A percentile compares a stretch with the other conserved stretches of the same genome.
phyloP scores from a whole-genome alignment of 2,888 invertebrate species.

The Lycia hirtaria region DNA sequence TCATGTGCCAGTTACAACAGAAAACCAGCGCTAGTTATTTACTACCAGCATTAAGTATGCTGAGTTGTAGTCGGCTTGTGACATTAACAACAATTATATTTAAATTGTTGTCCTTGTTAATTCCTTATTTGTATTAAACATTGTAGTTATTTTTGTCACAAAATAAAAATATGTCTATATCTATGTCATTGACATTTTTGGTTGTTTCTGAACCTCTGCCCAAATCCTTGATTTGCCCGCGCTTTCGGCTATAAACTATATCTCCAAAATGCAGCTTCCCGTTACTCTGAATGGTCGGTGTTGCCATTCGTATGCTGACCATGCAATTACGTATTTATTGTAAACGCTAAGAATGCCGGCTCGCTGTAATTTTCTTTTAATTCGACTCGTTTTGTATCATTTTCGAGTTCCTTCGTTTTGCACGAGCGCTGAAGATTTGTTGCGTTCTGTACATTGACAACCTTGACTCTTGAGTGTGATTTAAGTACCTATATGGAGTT shows the following conservation, averaged over 20 bases:
- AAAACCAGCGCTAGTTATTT: too few relatives aligned
- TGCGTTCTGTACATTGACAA: conserved; percentile 47
- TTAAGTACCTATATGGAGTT: conserved; percentile 24
- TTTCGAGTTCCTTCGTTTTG: conserved; percentile 80
- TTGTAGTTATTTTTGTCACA: too few relatives aligned
- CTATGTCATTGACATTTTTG: too few relatives aligned
- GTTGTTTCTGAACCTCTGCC: neutral
- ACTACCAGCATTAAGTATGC: too few relatives aligned
- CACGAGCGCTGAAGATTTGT: conserved; percentile 66
- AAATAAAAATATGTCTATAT: too few relatives aligned
- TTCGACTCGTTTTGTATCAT: conserved; percentile 83
- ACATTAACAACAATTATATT: too few relatives aligned
- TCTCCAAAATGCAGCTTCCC: conserved; percentile 42
- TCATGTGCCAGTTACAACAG: too few relatives aligned
- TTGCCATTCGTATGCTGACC: conserved; percentile 69
- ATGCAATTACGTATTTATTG: conserved; percentile 86
- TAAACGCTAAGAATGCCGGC: conserved; percentile 83
- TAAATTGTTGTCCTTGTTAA: too few relatives aligned
- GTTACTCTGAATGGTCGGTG: conserved; percentile 31
- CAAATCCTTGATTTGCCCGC: neutral
- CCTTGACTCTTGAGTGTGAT: conserved; percentile 32
- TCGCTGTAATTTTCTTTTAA: conserved; percentile 84
- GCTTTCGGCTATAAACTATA: conserved; percentile 12
- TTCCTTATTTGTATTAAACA: too few relatives aligned
- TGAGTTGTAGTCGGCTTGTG: too few relatives aligned